phyloP scores from a whole-genome alignment of 1,140 invertebrate genomes.

The Oedothorax gibbosus region DNA sequence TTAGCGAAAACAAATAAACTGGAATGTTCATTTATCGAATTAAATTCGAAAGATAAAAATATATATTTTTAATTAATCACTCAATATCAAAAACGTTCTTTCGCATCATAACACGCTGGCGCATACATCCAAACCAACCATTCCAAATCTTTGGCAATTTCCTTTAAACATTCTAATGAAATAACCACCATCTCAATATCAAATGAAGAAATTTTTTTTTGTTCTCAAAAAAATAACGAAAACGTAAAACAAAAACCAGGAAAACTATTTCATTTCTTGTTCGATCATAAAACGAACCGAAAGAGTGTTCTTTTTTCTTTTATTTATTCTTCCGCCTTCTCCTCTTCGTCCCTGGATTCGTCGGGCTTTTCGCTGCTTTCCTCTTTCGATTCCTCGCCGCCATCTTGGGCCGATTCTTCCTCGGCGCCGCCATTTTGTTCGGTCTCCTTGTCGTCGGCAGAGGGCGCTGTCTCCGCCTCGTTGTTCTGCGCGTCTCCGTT shows the following conservation, averaged over 20 bases:
- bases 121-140: constrained; percentile 26
- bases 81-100: not conserved
- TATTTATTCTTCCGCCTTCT: constrained; percentile 12
- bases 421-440: constrained; percentile 47
- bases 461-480: constrained; percentile 13
- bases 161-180: constrained; percentile 53
- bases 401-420: constrained; percentile 52
- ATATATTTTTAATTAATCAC: not conserved
- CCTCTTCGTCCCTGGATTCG: constrained; percentile 14
- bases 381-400: constrained; percentile 29
- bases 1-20: not conserved
- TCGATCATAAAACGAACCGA: too few relatives aligned
- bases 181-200: constrained; percentile 47
- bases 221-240: constrained; percentile 25
- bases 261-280: constrained; percentile 38
- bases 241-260: constrained; percentile 23
- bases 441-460: constrained; percentile 8
- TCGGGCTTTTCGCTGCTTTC: not conserved
- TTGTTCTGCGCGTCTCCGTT: constrained; percentile 31
- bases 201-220: constrained; percentile 36
- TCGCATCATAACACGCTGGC: constrained; percentile 18
- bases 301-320: too few relatives aligned
- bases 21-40: not conserved
- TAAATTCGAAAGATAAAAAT: not conserved
- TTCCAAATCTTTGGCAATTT: constrained; percentile 43